These are phyloP conservation scores for Mandrillus leucophaeus DNA, from an alignment of 2,113 vertebrate species.

Conservation along the genomic window DNA sequence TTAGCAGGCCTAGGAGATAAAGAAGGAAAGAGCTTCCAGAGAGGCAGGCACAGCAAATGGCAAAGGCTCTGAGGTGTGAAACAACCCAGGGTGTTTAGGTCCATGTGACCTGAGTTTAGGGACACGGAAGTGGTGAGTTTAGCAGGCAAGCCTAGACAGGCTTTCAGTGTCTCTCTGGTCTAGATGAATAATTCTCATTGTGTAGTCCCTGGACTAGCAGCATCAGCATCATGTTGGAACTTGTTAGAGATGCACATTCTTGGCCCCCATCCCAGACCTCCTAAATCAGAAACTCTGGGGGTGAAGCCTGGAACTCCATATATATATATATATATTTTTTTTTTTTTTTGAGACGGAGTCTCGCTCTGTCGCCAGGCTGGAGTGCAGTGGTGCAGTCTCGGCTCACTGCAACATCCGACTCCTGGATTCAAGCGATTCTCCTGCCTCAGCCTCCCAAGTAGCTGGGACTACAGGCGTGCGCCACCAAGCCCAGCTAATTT, in stretches of 20 bases:
- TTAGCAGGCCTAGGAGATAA: neutral
- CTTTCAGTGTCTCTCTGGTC: neutral
- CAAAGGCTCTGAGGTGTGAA: neutral
- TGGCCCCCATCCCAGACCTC: neutral
- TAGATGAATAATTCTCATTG: neutral
- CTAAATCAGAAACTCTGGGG: neutral
- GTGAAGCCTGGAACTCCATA: neutral
- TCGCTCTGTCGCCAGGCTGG: too few species aligned
- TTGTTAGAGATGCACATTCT: neutral
- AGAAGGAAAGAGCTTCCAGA: neutral
- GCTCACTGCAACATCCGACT: too few species aligned
- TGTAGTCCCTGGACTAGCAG: neutral
- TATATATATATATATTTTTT: too few species aligned
- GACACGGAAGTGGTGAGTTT: neutral
- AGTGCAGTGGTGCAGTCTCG: too few species aligned
- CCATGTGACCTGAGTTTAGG: neutral
- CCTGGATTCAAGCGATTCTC: too few species aligned
- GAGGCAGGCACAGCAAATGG: neutral
- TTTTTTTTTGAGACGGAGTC: too few species aligned
- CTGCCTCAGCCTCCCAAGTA: too few species aligned
- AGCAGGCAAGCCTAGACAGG: neutral
- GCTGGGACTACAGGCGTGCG: fast-evolving
- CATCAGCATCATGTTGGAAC: neutral
- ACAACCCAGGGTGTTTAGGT: neutral
- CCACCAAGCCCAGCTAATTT: too few species aligned